Conservation (phyloP, 2,888 invertebrate species). For the Palloptera scutellata region DNA sequence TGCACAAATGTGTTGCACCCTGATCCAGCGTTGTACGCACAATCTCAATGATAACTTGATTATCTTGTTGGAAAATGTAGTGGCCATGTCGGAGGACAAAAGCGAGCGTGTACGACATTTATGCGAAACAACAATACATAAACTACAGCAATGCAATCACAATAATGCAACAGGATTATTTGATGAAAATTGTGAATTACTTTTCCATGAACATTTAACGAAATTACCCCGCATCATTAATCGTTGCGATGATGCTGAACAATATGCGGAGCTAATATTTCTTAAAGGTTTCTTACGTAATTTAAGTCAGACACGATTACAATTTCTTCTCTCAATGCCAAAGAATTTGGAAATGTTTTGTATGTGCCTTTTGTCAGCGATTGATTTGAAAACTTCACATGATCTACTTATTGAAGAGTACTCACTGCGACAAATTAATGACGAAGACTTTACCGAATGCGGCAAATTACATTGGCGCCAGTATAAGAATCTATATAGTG, state of each 20-base stretch:
- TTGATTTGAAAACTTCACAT: slow-evolving; percentile 66
- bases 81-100: slow-evolving; percentile 75
- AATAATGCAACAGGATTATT: slow-evolving; percentile 40
- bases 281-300: slow-evolving; percentile 73
- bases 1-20: slow-evolving; percentile 67
- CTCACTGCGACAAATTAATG: slow-evolving; percentile 51
- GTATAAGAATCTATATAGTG: slow-evolving; percentile 69
- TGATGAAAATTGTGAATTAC: slow-evolving; percentile 66
- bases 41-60: slow-evolving; percentile 71
- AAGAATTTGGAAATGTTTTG: slow-evolving; percentile 69
- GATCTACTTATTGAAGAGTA: slow-evolving; percentile 68
- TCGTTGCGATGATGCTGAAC: slow-evolving; percentile 72
- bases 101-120: slow-evolving; percentile 66
- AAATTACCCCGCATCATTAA: slow-evolving; percentile 73
- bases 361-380: slow-evolving; percentile 67
- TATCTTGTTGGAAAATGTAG: slow-evolving; percentile 73
- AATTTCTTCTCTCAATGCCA: slow-evolving; percentile 67
- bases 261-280: slow-evolving; percentile 71
- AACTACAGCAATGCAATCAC: slow-evolving; percentile 56
- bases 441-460: slow-evolving; percentile 60
- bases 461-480: slow-evolving; percentile 70
- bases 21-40: slow-evolving; percentile 71
- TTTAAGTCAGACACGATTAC: slow-evolving; percentile 68
- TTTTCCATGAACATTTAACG: slow-evolving; percentile 68
- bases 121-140: slow-evolving; percentile 61